Evolutionary conservation across 1,140 invertebrate genomes (phyloP), one percentile per base, ranked within the genome.

Genomic region (Goniozus legneri): DNA sequence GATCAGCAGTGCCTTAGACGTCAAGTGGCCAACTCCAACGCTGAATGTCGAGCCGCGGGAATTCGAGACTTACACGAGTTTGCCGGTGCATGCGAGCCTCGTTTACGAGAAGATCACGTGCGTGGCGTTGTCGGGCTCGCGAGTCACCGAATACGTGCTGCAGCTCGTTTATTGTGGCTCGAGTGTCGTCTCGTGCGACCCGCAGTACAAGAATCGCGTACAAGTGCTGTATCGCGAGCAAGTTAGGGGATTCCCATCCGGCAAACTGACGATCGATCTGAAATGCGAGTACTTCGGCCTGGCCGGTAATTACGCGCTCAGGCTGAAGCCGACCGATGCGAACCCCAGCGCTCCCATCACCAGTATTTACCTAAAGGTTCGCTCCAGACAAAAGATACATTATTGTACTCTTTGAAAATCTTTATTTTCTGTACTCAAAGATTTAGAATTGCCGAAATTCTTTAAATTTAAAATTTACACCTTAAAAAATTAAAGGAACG

Each of bases 261-360:
- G 73, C 82, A 19, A 79, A 80, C 24, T 27, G 10, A 75, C 81
- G 2, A 69, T 89, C 41, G 79, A 75, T 3, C 65, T 91, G 12
- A 77, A 81, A 16, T 91, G 88, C 52, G 84, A 89, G 55, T 77
- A 87, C 14, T 90, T 91, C 52, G 88, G 88, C 2, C 75, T 88
- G 46, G 84, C 86, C 2, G 88, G 88, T 1, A 84, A 86, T 65
- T 91, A 90, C 62, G 81, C 83, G 0, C 70, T 89, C 0, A 79
- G 82, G 46, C 57, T 88, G 33, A 72, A 83, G 24, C 83, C 85
- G 0, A 77, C 80, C 7, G 67, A 71, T 2, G 64, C 74, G 0
- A 77, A 76, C 48, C 72, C 76, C 21, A 75, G 66, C 3, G 67
- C 75, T 0, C 76, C 81, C 30, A 80, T 82, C 2, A 82, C 80